These are phyloP conservation scores for Artibeus jamaicensis DNA, from an alignment of 2,797 vertebrate genomes.

Conservation along the genomic window DNA sequence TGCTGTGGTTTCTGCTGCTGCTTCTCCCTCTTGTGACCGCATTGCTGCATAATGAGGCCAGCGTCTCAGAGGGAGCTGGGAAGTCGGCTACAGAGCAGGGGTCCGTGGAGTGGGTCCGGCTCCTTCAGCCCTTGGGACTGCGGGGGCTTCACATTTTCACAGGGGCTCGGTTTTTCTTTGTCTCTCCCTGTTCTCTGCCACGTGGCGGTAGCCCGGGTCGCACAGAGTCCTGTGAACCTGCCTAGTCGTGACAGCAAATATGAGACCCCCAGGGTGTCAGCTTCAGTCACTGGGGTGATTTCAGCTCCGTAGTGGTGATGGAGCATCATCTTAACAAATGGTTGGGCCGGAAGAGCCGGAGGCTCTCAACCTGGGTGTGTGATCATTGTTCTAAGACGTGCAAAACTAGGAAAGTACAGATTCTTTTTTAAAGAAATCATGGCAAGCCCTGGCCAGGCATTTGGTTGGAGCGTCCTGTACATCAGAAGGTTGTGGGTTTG, in stretches of 20 bases:
- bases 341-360: not conserved
- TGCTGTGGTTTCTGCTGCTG: not conserved
- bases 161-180: not conserved
- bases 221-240: not conserved
- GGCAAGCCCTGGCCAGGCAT: not conserved
- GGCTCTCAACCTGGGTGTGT: too few relatives aligned
- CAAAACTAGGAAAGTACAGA: not conserved
- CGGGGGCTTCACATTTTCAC: not conserved
- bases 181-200: not conserved
- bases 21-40: not conserved
- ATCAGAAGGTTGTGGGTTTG: too few relatives aligned
- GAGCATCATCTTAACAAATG: not conserved
- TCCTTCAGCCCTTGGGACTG: not conserved
- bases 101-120: not conserved
- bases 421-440: not conserved
- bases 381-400: not conserved
- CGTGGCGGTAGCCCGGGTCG: not conserved
- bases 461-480: too few relatives aligned
- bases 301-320: not conserved
- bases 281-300: not conserved
- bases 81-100: accelerated
- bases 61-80: not conserved
- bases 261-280: not conserved
- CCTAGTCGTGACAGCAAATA: not conserved
- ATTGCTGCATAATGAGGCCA: not conserved